A percentile compares a stretch with the other conserved stretches of the same genome.
phyloP scores from a whole-genome alignment of 2,888 invertebrate species.

The Andrena bucephala region DNA sequence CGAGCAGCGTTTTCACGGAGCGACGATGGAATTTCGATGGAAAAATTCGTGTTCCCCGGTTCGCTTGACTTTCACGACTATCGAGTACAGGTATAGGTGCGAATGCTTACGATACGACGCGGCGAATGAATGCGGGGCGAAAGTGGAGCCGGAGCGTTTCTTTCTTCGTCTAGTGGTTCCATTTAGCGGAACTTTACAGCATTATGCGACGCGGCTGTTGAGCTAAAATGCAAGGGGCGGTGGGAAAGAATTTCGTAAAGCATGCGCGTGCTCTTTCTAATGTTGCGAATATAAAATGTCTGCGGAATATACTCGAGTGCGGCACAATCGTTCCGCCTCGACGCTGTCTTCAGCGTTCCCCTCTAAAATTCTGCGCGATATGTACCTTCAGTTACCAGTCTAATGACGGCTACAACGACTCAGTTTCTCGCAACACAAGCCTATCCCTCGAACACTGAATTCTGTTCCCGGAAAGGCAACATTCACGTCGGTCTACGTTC shows the following conservation, averaged over 20 bases:
- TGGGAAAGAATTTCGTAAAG: constrained; percentile 60
- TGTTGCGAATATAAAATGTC: constrained; percentile 69
- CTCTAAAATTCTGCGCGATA: constrained; percentile 29
- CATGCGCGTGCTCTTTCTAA: constrained; percentile 63
- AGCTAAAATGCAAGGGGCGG: constrained; percentile 66
- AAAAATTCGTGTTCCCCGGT: neutral
- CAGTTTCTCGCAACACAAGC: neutral
- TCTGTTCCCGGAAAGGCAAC: too few species aligned
- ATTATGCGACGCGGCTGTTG: constrained; percentile 70
- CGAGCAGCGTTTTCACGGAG: neutral
- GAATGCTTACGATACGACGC: constrained; percentile 53
- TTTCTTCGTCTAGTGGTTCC: constrained; percentile 73
- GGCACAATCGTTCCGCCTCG: constrained; percentile 13
- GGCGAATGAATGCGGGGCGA: constrained; percentile 62
- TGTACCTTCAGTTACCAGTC: neutral
- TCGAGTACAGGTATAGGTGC: constrained; percentile 55
- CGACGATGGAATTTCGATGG: neutral
- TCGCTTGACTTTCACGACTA: constrained; percentile 3
- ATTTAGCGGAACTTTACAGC: constrained; percentile 72
- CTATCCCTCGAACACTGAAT: neutral
- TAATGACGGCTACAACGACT: neutral
- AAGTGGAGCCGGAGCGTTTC: constrained; percentile 70
- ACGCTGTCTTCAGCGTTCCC: constrained; percentile 32
- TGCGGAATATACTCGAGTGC: constrained; percentile 56
- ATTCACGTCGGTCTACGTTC: too few species aligned